phyloP scores from a whole-genome alignment of 2,113 vertebrate genomes.

The Macrotis lagotis region DNA sequence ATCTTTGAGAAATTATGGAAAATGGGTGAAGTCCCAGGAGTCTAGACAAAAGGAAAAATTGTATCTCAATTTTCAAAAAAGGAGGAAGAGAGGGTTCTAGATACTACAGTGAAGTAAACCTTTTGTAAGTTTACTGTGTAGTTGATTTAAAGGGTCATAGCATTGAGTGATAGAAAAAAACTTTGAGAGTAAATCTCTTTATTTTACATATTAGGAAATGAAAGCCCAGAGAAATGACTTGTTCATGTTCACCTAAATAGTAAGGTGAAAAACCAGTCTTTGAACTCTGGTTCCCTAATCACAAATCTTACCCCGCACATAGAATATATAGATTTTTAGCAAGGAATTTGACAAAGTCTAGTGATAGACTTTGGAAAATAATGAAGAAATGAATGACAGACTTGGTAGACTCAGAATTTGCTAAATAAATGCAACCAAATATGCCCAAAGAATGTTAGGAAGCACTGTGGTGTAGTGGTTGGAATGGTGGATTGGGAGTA shows the following conservation, averaged over 20 bases:
- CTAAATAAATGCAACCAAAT: background rate
- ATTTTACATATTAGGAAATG: background rate
- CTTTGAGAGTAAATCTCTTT: background rate
- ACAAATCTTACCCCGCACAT: background rate
- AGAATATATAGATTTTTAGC: background rate
- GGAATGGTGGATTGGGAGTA: background rate
- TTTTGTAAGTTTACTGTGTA: background rate
- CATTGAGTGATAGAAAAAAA: background rate
- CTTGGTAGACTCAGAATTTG: background rate
- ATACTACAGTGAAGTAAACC: background rate
- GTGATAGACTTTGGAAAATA: background rate
- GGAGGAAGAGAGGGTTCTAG: slow-evolving; percentile 5
- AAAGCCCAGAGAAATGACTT: background rate
- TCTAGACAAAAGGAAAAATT: background rate
- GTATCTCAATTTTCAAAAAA: background rate
- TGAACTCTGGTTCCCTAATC: background rate
- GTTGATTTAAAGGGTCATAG: background rate
- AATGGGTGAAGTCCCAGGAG: background rate
- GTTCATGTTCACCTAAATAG: no score
- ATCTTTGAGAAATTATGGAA: slow-evolving; percentile 18
- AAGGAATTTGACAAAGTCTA: background rate
- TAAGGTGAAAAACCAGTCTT: background rate
- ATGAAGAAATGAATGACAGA: background rate
- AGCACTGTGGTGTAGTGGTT: background rate
- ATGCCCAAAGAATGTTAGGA: background rate